Conservation (phyloP, 2,113 vertebrate genomes). For the Malaclemys terrapin region DNA sequence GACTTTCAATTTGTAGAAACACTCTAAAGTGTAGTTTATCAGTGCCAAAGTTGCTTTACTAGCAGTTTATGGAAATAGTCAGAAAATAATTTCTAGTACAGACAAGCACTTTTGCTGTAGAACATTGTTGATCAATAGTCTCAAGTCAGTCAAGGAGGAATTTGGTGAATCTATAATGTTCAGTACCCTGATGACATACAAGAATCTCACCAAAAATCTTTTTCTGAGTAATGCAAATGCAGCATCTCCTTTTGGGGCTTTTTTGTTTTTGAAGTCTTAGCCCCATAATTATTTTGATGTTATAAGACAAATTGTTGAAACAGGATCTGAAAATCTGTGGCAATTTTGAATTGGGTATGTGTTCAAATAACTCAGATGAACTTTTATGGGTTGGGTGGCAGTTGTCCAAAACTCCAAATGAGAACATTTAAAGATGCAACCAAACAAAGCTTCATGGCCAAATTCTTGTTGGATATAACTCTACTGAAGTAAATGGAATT, state of each 20-base stretch:
- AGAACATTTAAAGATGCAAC: not conserved
- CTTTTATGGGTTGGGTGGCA: not conserved
- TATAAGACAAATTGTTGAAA: not conserved
- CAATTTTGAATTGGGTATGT: not conserved
- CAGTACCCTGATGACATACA: not conserved
- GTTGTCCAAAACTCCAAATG: constrained; percentile 1
- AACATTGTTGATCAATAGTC: not conserved
- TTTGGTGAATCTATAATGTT: not conserved
- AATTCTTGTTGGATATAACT: not conserved
- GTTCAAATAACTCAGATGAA: not conserved
- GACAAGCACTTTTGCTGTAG: not conserved
- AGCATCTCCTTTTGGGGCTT: not conserved
- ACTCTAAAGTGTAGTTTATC: not conserved
- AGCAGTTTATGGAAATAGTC: not conserved
- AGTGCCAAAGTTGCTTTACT: not conserved
- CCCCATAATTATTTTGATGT: not conserved
- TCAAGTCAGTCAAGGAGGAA: not conserved
- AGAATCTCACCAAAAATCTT: not conserved
- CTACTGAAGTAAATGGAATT: not conserved
- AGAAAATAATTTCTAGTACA: not conserved
- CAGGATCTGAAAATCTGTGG: not conserved
- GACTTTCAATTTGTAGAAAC: not conserved
- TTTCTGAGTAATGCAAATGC: not conserved
- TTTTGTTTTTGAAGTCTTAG: not conserved
- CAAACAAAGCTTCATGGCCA: not conserved